Base-by-base conservation (phyloP, 2,797 vertebrate genomes). In the Martes flavigula region DNA sequence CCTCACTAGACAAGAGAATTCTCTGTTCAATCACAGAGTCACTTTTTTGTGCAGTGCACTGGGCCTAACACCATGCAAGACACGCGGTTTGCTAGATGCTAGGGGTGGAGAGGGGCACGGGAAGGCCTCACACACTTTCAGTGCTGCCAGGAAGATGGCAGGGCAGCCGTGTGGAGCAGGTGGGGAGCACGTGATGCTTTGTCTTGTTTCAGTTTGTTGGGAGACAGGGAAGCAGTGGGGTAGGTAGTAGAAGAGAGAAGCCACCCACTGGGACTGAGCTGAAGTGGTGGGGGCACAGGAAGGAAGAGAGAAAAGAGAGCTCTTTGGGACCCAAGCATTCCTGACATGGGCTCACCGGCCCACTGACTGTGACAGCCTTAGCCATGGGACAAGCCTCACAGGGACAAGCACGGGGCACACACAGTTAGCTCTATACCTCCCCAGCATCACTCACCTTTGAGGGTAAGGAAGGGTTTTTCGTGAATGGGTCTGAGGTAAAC, bases 401-500 rank as follows among this genome's bases (percentile, higher is more conserved):
- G 48, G 64, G 14, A 32, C 51, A 0, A 4, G 79, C 66, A 68
- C n/a, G 4, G 48, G 0, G 2, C 10, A 13, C 20, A 46, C 9
- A 10, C 1, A 2, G 32, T 25, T 23, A 40, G 9, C 21, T 43
- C 5, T 1, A 4, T 1, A 4, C 20, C 5, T 12, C 38, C 62
- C 87, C 21, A 30, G 23, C 62, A 0, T 32, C 17, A 95, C 98
- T 98, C 98, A 99, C 99, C 99, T 99, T 99, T 38, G 99, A 97
- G 5, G 99, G 99, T 92, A 99, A 98, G 6, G 99, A 43, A 4
- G 99, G 98, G 94, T 99, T 99, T 98, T 99, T 99, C 58, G 98
- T 99, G 98, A 99, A 99, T 0, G 99, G 99, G 89, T 99, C 99
- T 15, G 99, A 98, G 97, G 99, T 99, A 98, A 99, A 99, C 0